phyloP scores from a whole-genome alignment of 2,888 invertebrate species.

The Lepeophtheirus nordmannii region DNA sequence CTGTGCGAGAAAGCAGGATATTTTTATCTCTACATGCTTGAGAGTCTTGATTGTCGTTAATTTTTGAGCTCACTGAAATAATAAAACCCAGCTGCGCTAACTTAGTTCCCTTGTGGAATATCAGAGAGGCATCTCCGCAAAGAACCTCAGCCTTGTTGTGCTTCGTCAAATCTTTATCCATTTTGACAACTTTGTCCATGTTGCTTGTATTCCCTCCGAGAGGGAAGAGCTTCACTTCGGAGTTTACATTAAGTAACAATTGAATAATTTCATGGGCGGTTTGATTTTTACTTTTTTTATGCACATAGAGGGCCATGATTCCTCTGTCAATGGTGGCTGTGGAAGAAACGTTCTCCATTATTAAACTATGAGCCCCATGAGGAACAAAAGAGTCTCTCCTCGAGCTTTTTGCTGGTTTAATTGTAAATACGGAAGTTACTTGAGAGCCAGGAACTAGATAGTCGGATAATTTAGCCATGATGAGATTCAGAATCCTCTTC shows the following conservation, averaged over 20 bases:
- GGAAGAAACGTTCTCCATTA: background rate
- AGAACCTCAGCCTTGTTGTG: constrained; percentile 33
- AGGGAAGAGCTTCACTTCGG: constrained; percentile 24
- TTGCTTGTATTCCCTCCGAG: constrained; percentile 19
- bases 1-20: constrained; percentile 33
- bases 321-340: constrained; percentile 29
- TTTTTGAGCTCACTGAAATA: constrained; percentile 33
- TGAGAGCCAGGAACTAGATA: constrained; percentile 34
- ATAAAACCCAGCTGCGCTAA: constrained; percentile 35
- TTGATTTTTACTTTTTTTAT: constrained; percentile 33
- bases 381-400: background rate
- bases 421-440: background rate
- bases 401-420: background rate
- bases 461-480: constrained; percentile 35
- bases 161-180: constrained; percentile 28
- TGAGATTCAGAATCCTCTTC: constrained; percentile 33
- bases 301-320: constrained; percentile 33
- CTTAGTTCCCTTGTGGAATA: constrained; percentile 33
- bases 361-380: background rate
- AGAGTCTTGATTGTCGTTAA: constrained; percentile 29
- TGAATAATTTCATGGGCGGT: constrained; percentile 34
- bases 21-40: constrained; percentile 35
- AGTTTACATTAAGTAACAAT: constrained; percentile 30
- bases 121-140: constrained; percentile 34
- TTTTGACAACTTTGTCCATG: constrained; percentile 23